Percentiles rank a stretch among this genome's conserved stretches.
These are phyloP conservation scores for Ennomos quercinarius DNA, from an alignment of 2,888 invertebrate species.

Conservation along the genomic window DNA sequence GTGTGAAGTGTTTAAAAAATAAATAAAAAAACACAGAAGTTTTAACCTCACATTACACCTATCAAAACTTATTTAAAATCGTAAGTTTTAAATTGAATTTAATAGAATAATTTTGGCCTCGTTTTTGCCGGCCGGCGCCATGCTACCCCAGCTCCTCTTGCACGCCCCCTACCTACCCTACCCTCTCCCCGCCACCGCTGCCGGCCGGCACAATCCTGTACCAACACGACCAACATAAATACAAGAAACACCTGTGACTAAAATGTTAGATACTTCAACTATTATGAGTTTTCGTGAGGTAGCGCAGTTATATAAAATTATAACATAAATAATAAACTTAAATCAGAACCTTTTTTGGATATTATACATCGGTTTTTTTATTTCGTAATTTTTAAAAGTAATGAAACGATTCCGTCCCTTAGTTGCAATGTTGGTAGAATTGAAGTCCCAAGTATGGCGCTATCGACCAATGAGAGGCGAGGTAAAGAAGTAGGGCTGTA, in stretches of 20 bases:
- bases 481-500: conserved; percentile 39
- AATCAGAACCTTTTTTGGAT: background rate
- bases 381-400: background rate
- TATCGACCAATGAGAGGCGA: conserved; percentile 62
- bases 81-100: conserved; percentile 9
- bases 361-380: background rate
- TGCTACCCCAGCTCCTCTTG: too few species aligned
- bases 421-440: conserved; percentile 56
- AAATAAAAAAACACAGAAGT: too few species aligned
- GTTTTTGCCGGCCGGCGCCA: conserved; percentile 27
- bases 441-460: conserved; percentile 51
- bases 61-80: background rate
- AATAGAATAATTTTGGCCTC: conserved; percentile 15
- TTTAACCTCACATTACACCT: conserved; percentile 2
- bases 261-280: background rate
- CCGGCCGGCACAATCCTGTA: conserved; percentile 27
- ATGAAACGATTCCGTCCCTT: conserved; percentile 44
- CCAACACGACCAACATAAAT: conserved; percentile 63
- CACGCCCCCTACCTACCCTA: background rate
- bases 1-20: too few species aligned
- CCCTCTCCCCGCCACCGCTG: background rate
- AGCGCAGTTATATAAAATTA: background rate
- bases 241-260: conserved; percentile 55
- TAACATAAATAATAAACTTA: conserved; percentile 5
- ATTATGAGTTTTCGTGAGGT: background rate